These are phyloP conservation scores for Camponotus vicinus DNA, from an alignment of 1,140 invertebrate genomes.

Conservation along the genomic window DNA sequence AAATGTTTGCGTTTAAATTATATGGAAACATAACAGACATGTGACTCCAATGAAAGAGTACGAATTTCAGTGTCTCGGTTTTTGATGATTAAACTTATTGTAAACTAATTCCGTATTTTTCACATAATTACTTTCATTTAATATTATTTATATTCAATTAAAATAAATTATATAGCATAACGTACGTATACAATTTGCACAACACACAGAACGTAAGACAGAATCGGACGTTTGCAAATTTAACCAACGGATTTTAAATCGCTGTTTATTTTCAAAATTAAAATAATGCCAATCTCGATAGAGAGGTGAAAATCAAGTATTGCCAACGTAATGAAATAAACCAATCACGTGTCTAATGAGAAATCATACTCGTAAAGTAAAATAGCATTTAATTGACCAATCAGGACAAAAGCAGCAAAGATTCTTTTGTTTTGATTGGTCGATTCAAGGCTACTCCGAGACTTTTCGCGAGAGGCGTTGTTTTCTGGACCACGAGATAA, in stretches of 20 bases:
- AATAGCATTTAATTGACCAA: not conserved
- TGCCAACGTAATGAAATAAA: conserved; percentile 1
- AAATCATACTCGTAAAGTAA: not conserved
- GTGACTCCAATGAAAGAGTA: not conserved
- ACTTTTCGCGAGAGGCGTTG: no score
- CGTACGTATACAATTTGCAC: not conserved
- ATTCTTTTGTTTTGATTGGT: no score
- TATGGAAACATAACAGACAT: not conserved
- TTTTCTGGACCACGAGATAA: no score
- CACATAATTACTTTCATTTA: not conserved
- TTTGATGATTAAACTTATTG: not conserved
- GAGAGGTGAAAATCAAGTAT: not conserved
- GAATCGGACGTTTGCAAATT: not conserved
- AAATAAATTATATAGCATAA: not conserved
- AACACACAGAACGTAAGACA: not conserved
- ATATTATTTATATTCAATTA: not conserved
- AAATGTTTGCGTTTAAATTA: not conserved
- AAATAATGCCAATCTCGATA: not conserved
- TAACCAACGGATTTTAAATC: not conserved
- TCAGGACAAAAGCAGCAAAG: no score
- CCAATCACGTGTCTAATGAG: no score
- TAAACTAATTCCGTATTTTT: not conserved
- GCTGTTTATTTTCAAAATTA: conserved; percentile 42
- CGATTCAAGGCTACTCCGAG: not conserved
- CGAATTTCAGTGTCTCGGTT: not conserved